phyloP scores from a whole-genome alignment of 2,888 invertebrate species.

The Hirtodrosophila alboralis region DNA sequence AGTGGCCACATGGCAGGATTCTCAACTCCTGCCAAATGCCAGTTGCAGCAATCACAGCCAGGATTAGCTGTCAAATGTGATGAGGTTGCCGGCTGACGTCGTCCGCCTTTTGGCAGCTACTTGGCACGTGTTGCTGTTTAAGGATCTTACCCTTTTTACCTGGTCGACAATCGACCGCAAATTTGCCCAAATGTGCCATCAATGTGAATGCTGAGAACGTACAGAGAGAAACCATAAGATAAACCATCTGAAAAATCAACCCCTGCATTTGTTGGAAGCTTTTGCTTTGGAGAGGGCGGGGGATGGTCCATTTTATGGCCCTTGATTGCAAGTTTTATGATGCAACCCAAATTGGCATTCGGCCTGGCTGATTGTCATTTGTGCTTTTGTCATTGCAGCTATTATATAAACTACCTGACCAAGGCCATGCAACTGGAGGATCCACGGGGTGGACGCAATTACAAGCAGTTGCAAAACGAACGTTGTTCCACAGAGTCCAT shows the following conservation, averaged over 20 bases:
- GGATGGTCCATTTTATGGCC: conserved; percentile 45
- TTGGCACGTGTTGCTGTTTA: conserved; percentile 72
- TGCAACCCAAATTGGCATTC: conserved; percentile 30
- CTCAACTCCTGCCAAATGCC: conserved; percentile 8
- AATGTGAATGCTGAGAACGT: conserved; percentile 36
- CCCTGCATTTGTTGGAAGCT: conserved; percentile 37
- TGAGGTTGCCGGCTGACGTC: conserved; percentile 27
- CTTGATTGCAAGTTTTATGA: conserved; percentile 61
- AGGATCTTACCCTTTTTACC: conserved; percentile 25
- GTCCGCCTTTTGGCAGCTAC: conserved; percentile 73
- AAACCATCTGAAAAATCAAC: conserved; percentile 40
- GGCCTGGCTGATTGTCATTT: conserved; percentile 7
- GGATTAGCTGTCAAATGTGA: conserved; percentile 73
- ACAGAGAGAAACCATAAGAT: background rate
- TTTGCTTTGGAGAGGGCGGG: conserved; percentile 23
- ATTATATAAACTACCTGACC: conserved; percentile 90
- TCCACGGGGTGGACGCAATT: conserved; percentile 86
- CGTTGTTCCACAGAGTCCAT: conserved; percentile 86
- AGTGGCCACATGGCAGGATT: conserved; percentile 62
- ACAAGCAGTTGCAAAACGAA: conserved; percentile 85
- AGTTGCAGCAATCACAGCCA: conserved; percentile 54
- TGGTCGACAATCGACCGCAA: conserved; percentile 29
- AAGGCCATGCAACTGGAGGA: conserved; percentile 92
- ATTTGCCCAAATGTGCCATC: conserved; percentile 48
- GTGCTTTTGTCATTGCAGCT: conserved; percentile 85